Conservation (phyloP, 1,140 invertebrate species). For the Pogonus chalceus region DNA sequence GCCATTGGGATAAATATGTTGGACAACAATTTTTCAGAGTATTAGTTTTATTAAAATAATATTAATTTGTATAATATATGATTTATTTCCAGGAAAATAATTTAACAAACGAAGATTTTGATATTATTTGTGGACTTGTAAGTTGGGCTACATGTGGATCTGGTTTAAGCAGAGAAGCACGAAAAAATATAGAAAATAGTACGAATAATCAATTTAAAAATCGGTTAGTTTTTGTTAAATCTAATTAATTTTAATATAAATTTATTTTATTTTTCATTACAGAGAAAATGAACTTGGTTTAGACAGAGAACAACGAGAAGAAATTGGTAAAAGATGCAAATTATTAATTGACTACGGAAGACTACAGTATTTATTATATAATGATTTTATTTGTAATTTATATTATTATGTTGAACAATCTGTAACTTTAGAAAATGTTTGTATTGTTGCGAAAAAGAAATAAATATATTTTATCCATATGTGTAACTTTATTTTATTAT, state of each 20-base stretch:
- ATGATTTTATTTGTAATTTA: slow-evolving; percentile 49
- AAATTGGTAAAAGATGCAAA: slow-evolving; percentile 62
- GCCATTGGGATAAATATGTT: slow-evolving; percentile 57
- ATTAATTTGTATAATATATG: too few species aligned
- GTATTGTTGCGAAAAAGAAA: slow-evolving; percentile 47
- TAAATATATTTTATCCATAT: background rate
- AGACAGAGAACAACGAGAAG: slow-evolving; percentile 41
- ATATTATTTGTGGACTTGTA: slow-evolving; percentile 63
- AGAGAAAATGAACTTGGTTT: slow-evolving; percentile 25
- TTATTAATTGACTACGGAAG: slow-evolving; percentile 64
- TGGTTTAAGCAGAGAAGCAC: slow-evolving; percentile 39
- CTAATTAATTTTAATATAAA: background rate
- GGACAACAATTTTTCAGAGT: slow-evolving; percentile 52
- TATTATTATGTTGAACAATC: slow-evolving; percentile 51
- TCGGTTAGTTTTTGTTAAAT: background rate
- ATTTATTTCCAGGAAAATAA: slow-evolving; percentile 39
- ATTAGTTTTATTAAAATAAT: slow-evolving; percentile 18
- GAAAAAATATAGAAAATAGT: slow-evolving; percentile 28
- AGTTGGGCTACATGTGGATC: slow-evolving; percentile 77
- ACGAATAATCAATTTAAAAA: slow-evolving; percentile 5
- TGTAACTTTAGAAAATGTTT: slow-evolving; percentile 69
- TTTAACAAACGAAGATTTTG: slow-evolving; percentile 55
- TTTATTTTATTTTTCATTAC: background rate
- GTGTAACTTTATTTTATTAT: background rate
- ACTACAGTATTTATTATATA: slow-evolving; percentile 46